Evolutionary conservation across 2,113 vertebrate genomes (phyloP).

Genomic region (Platichthys flesus): DNA sequence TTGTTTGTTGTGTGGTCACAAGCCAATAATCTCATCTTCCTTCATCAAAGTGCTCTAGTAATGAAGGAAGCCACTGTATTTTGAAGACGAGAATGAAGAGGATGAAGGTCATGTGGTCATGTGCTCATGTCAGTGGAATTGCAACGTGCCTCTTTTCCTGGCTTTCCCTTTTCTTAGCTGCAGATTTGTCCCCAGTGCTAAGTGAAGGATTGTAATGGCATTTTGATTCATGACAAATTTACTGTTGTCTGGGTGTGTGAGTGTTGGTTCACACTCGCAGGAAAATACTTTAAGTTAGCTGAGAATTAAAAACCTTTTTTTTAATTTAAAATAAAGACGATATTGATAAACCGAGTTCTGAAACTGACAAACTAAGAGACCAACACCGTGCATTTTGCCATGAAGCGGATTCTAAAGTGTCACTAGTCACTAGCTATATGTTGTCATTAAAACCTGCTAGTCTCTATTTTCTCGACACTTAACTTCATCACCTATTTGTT

Average conservation of each 20-base stretch:
- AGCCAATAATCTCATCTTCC: neutral
- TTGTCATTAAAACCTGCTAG: neutral
- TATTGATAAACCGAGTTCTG: too few species aligned
- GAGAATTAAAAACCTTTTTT: neutral
- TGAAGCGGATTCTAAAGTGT: neutral
- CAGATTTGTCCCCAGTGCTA: neutral
- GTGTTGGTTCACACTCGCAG: neutral
- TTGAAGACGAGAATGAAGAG: conserved; percentile 2
- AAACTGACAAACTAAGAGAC: neutral
- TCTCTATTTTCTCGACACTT: neutral
- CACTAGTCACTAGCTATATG: neutral
- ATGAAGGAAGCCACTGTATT: neutral
- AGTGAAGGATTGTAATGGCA: neutral
- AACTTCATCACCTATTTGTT: neutral
- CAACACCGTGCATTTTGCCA: neutral
- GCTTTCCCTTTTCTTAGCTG: neutral
- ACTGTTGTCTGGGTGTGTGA: neutral
- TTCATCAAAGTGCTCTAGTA: neutral
- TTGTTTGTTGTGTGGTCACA: neutral
- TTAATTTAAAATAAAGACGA: too few species aligned
- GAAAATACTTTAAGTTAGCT: neutral
- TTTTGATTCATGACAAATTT: neutral
- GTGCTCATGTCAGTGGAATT: neutral
- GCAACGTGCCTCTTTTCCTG: neutral
- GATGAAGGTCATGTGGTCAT: neutral